Percentiles rank a stretch among this genome's conserved stretches.
phyloP scores from a whole-genome alignment of 2,888 invertebrate genomes.

The Harpalus rubripes region DNA sequence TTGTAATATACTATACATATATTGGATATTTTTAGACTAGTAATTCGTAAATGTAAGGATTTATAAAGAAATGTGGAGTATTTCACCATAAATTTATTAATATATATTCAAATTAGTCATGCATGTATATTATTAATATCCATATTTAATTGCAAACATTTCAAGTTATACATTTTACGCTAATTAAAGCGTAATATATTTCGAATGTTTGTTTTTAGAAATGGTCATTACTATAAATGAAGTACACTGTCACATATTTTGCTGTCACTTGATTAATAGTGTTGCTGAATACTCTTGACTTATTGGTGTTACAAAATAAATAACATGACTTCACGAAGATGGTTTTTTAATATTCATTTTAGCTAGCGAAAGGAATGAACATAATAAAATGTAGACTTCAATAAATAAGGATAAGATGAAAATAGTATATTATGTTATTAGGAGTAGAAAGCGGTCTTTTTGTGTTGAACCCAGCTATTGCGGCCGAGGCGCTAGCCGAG shows the following conservation, averaged over 20 bases:
- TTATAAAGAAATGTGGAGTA: no score
- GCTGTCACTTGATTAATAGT: not conserved
- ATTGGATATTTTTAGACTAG: no score
- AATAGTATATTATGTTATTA: no score
- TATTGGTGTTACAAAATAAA: not conserved
- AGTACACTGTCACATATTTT: not conserved
- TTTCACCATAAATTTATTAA: no score
- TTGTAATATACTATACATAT: no score
- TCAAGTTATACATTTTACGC: not conserved
- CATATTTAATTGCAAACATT: not conserved
- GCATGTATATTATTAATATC: not conserved
- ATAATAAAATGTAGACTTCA: no score
- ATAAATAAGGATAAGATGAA: no score
- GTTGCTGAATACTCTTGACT: not conserved
- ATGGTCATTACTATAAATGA: not conserved
- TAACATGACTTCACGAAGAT: not conserved
- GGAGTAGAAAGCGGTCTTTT: no score
- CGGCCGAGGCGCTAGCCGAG: no score
- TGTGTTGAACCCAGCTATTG: no score
- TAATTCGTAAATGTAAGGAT: no score
- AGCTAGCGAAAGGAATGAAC: no score
- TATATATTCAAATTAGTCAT: not conserved
- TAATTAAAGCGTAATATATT: not conserved
- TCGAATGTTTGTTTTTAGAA: not conserved
- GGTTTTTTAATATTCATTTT: not conserved